Conservation (phyloP, 2,113 vertebrate species). For the Esox niger region DNA sequence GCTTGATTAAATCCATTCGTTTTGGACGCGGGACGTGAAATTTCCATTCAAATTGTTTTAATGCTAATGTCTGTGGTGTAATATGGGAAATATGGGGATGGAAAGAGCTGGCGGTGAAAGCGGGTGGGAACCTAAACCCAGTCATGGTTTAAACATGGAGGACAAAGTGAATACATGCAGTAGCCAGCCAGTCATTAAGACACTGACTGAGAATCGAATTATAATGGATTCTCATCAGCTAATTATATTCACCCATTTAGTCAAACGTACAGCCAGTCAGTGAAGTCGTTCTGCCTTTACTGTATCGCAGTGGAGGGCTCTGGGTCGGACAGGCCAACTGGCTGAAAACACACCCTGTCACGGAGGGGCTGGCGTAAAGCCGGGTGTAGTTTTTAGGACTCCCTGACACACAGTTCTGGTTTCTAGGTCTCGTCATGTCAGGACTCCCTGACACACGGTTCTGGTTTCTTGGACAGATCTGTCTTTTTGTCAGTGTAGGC, state of each 20-base stretch:
- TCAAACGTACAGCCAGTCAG: not conserved
- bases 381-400: no score
- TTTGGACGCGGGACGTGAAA: slow-evolving; percentile 41
- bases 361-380: no score
- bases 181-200: slow-evolving; percentile 14
- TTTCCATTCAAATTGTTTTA: slow-evolving; percentile 71
- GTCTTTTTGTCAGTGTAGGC: no score
- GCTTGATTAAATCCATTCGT: slow-evolving; percentile 57
- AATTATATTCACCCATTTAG: slow-evolving; percentile 21
- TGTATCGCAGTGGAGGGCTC: not conserved
- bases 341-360: no score
- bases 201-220: slow-evolving; percentile 16
- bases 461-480: no score
- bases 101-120: slow-evolving; percentile 13
- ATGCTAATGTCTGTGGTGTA: slow-evolving; percentile 54
- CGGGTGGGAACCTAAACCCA: not conserved
- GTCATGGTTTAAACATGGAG: slow-evolving; percentile 27
- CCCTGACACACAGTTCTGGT: no score
- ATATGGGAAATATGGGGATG: slow-evolving; percentile 25
- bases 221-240: slow-evolving; percentile 5
- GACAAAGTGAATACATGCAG: slow-evolving; percentile 17
- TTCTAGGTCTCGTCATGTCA: no score
- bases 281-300: not conserved
- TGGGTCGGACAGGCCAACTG: not conserved
- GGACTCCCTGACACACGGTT: no score